Conservation (phyloP, 2,113 vertebrate species). For the Desmodus rotundus region DNA sequence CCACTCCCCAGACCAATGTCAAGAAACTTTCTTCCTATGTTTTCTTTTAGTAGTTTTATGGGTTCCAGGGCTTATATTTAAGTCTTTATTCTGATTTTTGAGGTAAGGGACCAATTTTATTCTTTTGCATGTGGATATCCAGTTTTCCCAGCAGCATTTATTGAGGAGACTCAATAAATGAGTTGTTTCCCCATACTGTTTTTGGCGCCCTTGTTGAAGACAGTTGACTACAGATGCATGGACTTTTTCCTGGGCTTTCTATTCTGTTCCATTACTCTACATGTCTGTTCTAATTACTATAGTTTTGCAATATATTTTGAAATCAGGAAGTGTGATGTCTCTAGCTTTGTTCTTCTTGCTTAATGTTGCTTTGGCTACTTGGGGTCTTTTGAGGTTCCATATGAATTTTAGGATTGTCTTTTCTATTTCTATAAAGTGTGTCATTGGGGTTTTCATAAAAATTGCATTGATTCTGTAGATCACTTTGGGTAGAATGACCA, state of each 20-base stretch:
- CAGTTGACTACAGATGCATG: background rate
- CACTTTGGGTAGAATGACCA: background rate
- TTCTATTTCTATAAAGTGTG: background rate
- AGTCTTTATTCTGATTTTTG: background rate
- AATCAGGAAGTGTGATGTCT: background rate
- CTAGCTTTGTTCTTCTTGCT: background rate
- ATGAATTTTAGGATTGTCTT: background rate
- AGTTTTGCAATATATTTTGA: background rate
- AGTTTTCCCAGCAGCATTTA: background rate
- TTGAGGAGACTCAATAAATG: background rate
- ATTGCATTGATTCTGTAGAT: background rate
- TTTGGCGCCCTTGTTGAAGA: background rate
- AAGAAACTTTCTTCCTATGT: background rate
- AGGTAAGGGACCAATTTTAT: background rate
- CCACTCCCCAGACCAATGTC: background rate
- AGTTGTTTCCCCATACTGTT: background rate
- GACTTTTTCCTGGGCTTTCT: background rate
- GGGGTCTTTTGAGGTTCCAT: background rate
- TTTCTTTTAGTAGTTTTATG: background rate
- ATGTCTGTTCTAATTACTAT: background rate
- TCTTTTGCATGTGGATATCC: background rate
- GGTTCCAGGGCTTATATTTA: background rate
- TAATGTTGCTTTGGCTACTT: background rate
- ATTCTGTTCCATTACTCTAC: background rate
- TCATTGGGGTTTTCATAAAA: background rate